phyloP scores from a whole-genome alignment of 2,797 vertebrate species.

The Leptodactylus fallax region DNA sequence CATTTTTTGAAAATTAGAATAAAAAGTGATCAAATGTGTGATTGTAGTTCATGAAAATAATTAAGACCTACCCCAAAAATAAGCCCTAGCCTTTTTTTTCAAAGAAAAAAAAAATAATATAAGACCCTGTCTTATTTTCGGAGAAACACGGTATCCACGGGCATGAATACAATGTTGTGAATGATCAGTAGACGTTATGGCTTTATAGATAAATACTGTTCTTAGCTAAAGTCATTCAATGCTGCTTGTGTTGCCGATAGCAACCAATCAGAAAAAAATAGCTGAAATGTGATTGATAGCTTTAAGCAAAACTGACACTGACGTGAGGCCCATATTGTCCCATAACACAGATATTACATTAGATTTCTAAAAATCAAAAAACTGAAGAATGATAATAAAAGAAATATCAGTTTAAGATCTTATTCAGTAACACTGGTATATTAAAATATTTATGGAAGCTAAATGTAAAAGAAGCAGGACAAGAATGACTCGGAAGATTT shows the following conservation, averaged over 20 bases:
- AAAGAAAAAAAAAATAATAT: too few relatives aligned
- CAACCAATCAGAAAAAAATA: not conserved
- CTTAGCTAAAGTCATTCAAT: not conserved
- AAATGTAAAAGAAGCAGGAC: not conserved
- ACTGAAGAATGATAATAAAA: not conserved
- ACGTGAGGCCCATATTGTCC: not conserved
- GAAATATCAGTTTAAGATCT: not conserved
- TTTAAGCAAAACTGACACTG: not conserved
- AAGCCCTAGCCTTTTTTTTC: too few relatives aligned
- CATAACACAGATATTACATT: not conserved
- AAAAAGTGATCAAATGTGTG: too few relatives aligned
- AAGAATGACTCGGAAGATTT: not conserved
- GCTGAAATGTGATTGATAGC: not conserved
- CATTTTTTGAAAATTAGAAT: too few relatives aligned
- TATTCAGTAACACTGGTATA: not conserved
- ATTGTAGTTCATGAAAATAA: too few relatives aligned
- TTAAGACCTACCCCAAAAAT: too few relatives aligned
- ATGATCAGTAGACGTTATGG: not conserved
- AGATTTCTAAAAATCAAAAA: not conserved
- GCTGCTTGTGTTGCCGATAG: not conserved
- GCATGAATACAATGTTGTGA: too few relatives aligned
- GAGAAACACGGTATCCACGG: too few relatives aligned
- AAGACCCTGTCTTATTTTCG: too few relatives aligned
- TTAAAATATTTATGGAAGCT: constrained; percentile 25
- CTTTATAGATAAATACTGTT: not conserved